phyloP scores from a whole-genome alignment of 2,113 vertebrate genomes.

The Noturus placidus region DNA sequence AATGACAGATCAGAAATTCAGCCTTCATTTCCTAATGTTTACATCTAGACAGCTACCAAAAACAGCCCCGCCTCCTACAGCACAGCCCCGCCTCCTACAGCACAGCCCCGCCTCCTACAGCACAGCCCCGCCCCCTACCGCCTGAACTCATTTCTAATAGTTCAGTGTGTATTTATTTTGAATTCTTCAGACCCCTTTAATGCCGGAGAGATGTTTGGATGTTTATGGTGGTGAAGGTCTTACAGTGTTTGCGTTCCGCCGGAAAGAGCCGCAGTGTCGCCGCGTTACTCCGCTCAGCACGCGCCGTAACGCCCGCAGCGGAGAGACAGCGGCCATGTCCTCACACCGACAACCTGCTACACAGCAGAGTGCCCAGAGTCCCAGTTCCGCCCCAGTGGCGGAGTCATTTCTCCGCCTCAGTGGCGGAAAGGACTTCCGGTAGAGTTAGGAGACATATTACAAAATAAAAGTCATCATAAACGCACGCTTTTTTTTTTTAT shows the following conservation, averaged over 20 bases:
- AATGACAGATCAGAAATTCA: background rate
- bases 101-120: too few species aligned
- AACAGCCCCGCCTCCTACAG: too few species aligned
- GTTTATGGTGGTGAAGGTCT: background rate
- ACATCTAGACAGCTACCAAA: background rate
- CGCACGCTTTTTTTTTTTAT: too few species aligned
- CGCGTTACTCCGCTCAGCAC: background rate
- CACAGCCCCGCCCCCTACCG: too few species aligned
- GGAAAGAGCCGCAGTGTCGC: background rate
- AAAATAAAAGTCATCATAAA: background rate
- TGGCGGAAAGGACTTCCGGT: background rate
- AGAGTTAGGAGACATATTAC: rapidly evolving
- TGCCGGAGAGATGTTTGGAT: too few species aligned
- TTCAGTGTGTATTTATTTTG: too few species aligned
- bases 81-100: too few species aligned
- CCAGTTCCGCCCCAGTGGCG: too few species aligned
- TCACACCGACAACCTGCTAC: background rate
- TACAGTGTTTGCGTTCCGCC: background rate
- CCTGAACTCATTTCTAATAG: too few species aligned
- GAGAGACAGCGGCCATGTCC: background rate
- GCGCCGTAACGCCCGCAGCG: background rate
- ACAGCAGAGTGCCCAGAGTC: background rate
- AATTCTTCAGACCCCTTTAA: too few species aligned
- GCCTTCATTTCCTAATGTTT: background rate
- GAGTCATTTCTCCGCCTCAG: too few species aligned